Evolutionary conservation across 2,113 vertebrate genomes (phyloP).

Genomic region (Ornithorhynchus anatinus): DNA sequence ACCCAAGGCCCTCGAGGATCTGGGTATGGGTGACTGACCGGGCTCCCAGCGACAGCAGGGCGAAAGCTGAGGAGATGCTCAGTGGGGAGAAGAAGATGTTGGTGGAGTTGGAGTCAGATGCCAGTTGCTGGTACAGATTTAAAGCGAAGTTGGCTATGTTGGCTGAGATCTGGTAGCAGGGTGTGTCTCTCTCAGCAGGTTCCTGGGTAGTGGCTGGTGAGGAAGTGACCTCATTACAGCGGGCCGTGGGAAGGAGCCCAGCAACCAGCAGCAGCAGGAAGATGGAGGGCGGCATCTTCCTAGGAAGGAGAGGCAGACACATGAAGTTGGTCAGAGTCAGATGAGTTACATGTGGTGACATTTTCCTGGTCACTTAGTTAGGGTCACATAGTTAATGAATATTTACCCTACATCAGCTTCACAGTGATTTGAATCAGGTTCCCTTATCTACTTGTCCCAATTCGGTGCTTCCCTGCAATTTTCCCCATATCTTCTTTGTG

Average conservation of each 20-base stretch:
- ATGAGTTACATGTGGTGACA: too few species aligned
- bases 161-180: background rate
- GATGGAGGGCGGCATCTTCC: constrained; percentile 65
- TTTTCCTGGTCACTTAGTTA: too few species aligned
- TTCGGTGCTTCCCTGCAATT: too few species aligned
- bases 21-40: constrained; percentile 71
- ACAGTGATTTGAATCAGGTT: too few species aligned
- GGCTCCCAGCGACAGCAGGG: constrained; percentile 77
- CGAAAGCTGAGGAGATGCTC: constrained; percentile 74
- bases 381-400: too few species aligned
- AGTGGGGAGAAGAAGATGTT: constrained; percentile 80
- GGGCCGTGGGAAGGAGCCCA: constrained; percentile 14
- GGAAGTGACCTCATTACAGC: background rate
- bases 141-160: constrained; percentile 74
- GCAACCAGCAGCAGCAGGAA: constrained; percentile 60
- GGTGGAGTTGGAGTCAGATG: constrained; percentile 29
- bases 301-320: constrained; percentile 36
- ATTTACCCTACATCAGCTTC: too few species aligned
- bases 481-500: too few species aligned
- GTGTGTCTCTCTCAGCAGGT: fast-evolving
- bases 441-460: too few species aligned
- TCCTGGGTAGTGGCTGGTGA: background rate
- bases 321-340: too few species aligned
- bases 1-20: constrained; percentile 72
- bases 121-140: constrained; percentile 69